phyloP scores from a whole-genome alignment of 1,140 invertebrate species.

The Planococcus citri region DNA sequence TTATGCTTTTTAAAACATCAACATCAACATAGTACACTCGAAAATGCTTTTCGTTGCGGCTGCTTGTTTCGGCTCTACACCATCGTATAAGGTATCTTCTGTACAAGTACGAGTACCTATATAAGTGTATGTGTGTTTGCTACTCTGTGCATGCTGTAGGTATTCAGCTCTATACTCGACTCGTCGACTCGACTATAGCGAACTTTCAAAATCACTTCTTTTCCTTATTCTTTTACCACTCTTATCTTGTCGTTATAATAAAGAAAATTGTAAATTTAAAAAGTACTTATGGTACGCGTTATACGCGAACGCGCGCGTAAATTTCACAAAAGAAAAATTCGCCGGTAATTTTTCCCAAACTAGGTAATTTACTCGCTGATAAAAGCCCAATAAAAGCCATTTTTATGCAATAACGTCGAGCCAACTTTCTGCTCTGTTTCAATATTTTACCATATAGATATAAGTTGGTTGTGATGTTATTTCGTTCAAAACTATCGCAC shows the following conservation, averaged over 20 bases:
- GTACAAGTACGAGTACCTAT: no score
- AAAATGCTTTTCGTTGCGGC: not conserved
- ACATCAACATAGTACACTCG: not conserved
- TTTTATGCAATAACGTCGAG: not conserved
- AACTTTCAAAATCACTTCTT: not conserved
- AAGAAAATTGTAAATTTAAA: constrained; percentile 8
- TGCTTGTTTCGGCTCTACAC: no score
- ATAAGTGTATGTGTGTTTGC: no score
- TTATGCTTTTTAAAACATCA: not conserved
- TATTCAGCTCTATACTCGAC: no score
- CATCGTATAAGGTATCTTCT: no score
- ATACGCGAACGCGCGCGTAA: not conserved
- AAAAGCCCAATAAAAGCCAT: constrained; percentile 7
- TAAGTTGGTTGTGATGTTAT: no score
- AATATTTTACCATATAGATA: not conserved
- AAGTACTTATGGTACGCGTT: not conserved
- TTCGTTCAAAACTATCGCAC: no score
- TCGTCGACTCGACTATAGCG: no score
- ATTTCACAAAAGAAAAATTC: not conserved
- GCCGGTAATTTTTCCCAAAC: not conserved
- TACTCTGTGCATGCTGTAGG: no score
- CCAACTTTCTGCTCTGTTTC: not conserved
- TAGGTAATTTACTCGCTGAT: constrained; percentile 3
- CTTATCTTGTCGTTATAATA: constrained; percentile 3
- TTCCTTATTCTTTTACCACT: constrained; percentile 2